Conservation (phyloP, 2,113 vertebrate genomes). For the Thamnophis sirtalis region DNA sequence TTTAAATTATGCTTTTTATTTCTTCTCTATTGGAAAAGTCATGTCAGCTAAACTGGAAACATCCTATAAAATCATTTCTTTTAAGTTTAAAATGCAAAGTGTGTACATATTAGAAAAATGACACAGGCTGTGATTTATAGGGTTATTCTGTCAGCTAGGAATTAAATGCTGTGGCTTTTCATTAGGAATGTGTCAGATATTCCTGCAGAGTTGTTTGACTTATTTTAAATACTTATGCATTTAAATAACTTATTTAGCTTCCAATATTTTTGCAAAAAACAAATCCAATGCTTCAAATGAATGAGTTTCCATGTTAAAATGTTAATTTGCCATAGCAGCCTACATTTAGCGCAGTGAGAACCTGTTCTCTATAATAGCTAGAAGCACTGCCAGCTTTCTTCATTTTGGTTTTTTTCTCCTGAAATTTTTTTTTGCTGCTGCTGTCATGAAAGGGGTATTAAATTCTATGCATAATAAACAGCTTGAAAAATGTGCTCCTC, state of each 20-base stretch:
- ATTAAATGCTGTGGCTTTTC: conserved; percentile 58
- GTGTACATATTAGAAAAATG: conserved; percentile 57
- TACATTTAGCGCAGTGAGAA: conserved; percentile 31
- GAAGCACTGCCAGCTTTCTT: conserved; percentile 12
- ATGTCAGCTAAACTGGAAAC: conserved; percentile 50
- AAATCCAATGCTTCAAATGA: conserved; percentile 54
- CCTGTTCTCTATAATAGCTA: not conserved
- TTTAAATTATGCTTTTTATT: conserved; percentile 33
- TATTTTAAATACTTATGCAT: conserved; percentile 68
- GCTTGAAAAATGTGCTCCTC: not conserved
- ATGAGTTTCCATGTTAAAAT: conserved; percentile 46
- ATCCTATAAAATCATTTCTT: conserved; percentile 44
- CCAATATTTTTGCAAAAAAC: conserved; percentile 42
- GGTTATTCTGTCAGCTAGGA: conserved; percentile 47
- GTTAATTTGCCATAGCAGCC: conserved; percentile 39
- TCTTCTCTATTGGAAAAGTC: conserved; percentile 42
- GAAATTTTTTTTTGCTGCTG: not conserved
- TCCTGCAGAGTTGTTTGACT: conserved; percentile 53
- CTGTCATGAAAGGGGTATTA: not conserved
- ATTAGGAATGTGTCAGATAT: conserved; percentile 63
- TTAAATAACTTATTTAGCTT: conserved; percentile 71
- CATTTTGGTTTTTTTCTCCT: not conserved
- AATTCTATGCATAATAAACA: not conserved
- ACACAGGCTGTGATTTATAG: conserved; percentile 54
- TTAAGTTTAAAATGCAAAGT: conserved; percentile 57